Evolutionary conservation across 2,113 vertebrate genomes (phyloP).

Genomic region (Brevimyrus niger): DNA sequence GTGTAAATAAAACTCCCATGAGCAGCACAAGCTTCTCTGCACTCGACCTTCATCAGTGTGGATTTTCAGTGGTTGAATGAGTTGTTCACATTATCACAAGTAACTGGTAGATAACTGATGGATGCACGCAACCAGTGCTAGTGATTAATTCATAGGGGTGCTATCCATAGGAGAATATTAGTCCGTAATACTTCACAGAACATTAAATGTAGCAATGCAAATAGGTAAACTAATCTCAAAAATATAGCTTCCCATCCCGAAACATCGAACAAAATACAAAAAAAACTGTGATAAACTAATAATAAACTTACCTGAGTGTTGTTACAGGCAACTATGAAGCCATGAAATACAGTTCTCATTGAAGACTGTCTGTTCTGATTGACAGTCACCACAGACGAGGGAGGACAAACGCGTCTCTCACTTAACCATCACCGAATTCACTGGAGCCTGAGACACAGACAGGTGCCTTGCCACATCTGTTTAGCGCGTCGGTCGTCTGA

Average conservation of each 20-base stretch:
- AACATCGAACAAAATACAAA: not conserved
- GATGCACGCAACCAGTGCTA: not conserved
- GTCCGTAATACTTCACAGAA: not conserved
- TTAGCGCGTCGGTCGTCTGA: not conserved
- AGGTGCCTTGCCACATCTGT: not conserved
- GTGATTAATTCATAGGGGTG: not conserved
- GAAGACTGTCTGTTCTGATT: slow-evolving; percentile 20
- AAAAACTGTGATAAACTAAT: not conserved
- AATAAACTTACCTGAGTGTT: not conserved
- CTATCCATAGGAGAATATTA: not conserved
- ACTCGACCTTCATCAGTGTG: not conserved
- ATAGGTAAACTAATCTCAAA: not conserved
- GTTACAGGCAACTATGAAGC: not conserved
- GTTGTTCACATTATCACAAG: not conserved
- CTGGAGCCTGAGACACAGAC: not conserved
- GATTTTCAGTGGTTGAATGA: not conserved
- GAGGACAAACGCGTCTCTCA: not conserved
- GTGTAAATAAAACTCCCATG: no score
- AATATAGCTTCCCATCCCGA: not conserved
- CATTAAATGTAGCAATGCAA: not conserved
- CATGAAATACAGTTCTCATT: not conserved
- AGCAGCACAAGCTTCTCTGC: not conserved
- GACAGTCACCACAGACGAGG: slow-evolving; percentile 13
- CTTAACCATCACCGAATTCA: not conserved
- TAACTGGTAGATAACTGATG: not conserved